Percentiles rank a stretch among this genome's conserved stretches.
Evolutionary conservation across 2,888 invertebrate genomes (phyloP).

Genomic region (Euzetes globulus): DNA sequence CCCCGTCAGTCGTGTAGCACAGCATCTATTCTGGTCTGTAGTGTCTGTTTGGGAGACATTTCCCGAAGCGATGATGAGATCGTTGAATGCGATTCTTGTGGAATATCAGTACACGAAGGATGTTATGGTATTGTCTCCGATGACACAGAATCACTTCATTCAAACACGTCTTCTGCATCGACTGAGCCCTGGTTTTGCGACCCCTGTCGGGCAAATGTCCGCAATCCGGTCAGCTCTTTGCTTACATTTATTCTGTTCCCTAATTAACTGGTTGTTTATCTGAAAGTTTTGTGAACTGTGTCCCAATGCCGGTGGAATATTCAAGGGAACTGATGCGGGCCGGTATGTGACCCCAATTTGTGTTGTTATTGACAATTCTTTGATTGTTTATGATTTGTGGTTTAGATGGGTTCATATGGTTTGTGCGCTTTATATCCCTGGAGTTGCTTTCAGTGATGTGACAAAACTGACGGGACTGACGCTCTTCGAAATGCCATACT

Average conservation of each 20-base stretch:
- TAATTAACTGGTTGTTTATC: background rate
- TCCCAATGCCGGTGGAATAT: conserved; percentile 75
- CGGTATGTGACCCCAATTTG: conserved; percentile 50
- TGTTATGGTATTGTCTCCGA: conserved; percentile 70
- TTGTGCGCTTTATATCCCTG: conserved; percentile 94
- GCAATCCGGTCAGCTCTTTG: conserved; percentile 57
- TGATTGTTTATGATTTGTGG: background rate
- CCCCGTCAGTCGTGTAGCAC: conserved; percentile 35
- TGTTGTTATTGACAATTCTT: background rate
- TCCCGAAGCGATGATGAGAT: conserved; percentile 68
- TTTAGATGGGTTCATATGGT: conserved; percentile 85
- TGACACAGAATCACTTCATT: conserved; percentile 83
- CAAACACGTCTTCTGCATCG: conserved; percentile 85
- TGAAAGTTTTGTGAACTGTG: conserved; percentile 71
- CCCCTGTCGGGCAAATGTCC: conserved; percentile 84
- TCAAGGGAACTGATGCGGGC: conserved; percentile 92
- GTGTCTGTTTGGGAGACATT: conserved; percentile 78
- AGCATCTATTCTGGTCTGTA: conserved; percentile 66
- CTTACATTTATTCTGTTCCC: background rate
- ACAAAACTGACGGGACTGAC: conserved; percentile 82
- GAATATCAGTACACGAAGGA: conserved; percentile 91
- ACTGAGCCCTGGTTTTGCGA: conserved; percentile 99
- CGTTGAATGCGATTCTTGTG: conserved; percentile 93
- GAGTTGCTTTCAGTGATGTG: conserved; percentile 90
- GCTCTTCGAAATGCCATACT: conserved; percentile 94